Evolutionary conservation across 2,888 invertebrate genomes (phyloP), one percentile per base, ranked within the genome.

Genomic region (Lycocerus yunnanus): DNA sequence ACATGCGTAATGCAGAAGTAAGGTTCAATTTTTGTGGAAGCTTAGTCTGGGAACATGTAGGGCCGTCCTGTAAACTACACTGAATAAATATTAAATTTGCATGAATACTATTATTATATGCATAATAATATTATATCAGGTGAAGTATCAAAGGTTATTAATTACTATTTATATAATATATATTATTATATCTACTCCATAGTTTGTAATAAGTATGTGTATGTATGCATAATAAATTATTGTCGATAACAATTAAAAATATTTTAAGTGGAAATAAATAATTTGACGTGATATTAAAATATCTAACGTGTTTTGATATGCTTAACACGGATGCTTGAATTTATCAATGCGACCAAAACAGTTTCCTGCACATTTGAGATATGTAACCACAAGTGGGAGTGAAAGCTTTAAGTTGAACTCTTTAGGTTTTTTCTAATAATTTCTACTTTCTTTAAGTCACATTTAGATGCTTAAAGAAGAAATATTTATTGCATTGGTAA

Each of bases 291-390:
- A 76, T 76, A 73, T 73, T 69, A 75, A 75, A 70, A 76, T 76
- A 75, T 75, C 75, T 71, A 76, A 76, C 76, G 76, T 76, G 76
- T 76, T 76, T 73, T 73, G 73, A 75, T 75, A 75, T 43, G 43
- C 43, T 43, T 72, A 73, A 73, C 75, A 76, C 76, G 76, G 76
- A 76, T 73, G 76, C 74, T 77, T 77, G 72, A 68, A 67, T 71
- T 78, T 79, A 79, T 79, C 79, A 78, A 76, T 77, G 77, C 71
- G 77, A 78, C 77, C 78, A 77, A 77, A 78, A 72, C 77, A 76
- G 77, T 73, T 79, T 79, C 79, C 79, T 78, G 78, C 73, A 74
- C 66, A 69, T 75, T 71, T 27, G 65, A 69, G 78, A 79, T 78
- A 78, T 74, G 67, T 69, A 74, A 77, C 79, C 78, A 68, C 79